Base-by-base conservation (phyloP, 2,113 vertebrate species). In the Nanger granti region DNA sequence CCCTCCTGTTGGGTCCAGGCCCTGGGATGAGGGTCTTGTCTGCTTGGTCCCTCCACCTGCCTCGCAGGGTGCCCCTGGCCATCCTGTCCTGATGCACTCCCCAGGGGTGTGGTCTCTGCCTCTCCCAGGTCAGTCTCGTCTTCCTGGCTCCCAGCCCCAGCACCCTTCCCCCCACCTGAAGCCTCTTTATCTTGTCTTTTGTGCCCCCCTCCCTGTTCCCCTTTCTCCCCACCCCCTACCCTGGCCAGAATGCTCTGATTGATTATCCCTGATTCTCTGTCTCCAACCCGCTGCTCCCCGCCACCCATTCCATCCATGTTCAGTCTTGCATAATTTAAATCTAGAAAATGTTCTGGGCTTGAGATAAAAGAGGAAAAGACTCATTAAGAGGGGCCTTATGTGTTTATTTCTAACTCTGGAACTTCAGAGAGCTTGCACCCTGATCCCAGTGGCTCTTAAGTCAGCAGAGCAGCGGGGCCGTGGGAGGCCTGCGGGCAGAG, bases 311-410 rank as follows among this genome's bases (percentile, higher is more conserved):
- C 87, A 92, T 95, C 95, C 93, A 88, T 62, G 92, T 96, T 93
- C 95, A 47, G 62, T 80, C 55, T 64, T 98, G 87, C 96, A 97
- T 98, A 97, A 97, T 98, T 97, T 96, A 98, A 97, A 55, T 97
- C 95, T 94, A 59, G 95, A 97, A 97, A 96, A 95, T 95, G 94
- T 97, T 97, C 95, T 97, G 94, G 84, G 47, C 92, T 83, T 87
- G 73, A 49, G 95, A 96, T 41, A 85, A 95, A 41, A 87, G 82
- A 93, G 91, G 41, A n/a, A 93, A 95, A 92, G 80, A 86, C 90
- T 97, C 94, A 97, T 97, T 97, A 96, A 86, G 95, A 91, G 73
- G 83, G 88, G 34, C 10, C 52, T 79, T 54, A n/a, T 18, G 52
- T 89, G 24, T 59, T 31, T 94, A 91, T 96, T 62, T 95, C 52